Evolutionary conservation across 2,797 vertebrate genomes (phyloP).

Genomic region (Chromis chromis): DNA sequence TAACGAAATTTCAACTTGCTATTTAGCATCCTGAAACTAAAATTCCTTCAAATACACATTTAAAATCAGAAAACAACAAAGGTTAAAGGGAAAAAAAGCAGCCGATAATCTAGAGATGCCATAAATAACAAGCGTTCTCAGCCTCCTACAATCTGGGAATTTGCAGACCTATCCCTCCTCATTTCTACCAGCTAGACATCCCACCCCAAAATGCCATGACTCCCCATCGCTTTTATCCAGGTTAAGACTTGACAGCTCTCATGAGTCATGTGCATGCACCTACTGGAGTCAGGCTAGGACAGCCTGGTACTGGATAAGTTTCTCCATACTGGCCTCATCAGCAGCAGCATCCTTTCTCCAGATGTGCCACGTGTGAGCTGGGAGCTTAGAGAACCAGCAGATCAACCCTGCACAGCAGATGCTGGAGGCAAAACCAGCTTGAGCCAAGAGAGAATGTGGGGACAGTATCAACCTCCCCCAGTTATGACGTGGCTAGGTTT

Average conservation of each 20-base stretch:
- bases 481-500: constrained; percentile 61
- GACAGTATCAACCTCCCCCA: constrained; percentile 64
- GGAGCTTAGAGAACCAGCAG: constrained; percentile 70
- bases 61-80: neutral
- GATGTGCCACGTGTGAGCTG: constrained; percentile 87
- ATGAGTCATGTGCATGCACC: constrained; percentile 2
- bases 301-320: constrained; percentile 72
- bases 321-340: constrained; percentile 68
- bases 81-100: neutral
- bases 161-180: constrained; percentile 18
- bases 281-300: constrained; percentile 62
- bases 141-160: neutral
- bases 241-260: neutral
- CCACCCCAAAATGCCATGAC: constrained; percentile 11
- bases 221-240: constrained; percentile 51
- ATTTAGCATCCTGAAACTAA: neutral
- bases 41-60: neutral
- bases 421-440: constrained; percentile 73
- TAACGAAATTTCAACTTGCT: constrained; percentile 5
- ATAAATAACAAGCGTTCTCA: neutral
- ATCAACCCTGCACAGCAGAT: constrained; percentile 80
- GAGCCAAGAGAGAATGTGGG: constrained; percentile 67
- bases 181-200: constrained; percentile 5
- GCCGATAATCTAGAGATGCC: neutral
- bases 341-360: constrained; percentile 84